A percentile compares a stretch with the other conserved stretches of the same genome.
phyloP scores from a whole-genome alignment of 1,140 invertebrate species.

The Drosophila melanica region DNA sequence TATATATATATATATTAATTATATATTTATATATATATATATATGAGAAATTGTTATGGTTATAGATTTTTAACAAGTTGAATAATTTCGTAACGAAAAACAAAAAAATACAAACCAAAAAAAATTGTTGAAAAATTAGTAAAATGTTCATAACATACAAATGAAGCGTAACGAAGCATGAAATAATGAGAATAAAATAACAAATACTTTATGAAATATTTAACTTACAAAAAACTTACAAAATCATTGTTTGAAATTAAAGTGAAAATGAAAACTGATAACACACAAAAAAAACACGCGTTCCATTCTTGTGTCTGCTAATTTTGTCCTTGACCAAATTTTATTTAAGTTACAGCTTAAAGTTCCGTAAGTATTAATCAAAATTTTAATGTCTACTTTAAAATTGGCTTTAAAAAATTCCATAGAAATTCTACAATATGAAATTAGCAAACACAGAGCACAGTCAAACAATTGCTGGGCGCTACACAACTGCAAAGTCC shows the following conservation, averaged over 20 bases:
- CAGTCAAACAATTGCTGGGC: conserved; percentile 23
- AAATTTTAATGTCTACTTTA: conserved; percentile 31
- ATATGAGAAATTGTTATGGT: conserved; percentile 80
- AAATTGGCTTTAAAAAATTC: conserved; percentile 51
- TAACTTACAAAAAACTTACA: conserved; percentile 74
- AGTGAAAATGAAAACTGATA: conserved; percentile 57
- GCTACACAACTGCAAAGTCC: conserved; percentile 12
- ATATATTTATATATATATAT: conserved; percentile 57
- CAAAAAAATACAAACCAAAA: conserved; percentile 62
- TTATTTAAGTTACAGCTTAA: conserved; percentile 52
- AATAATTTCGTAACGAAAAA: conserved; percentile 78
- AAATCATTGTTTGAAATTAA: conserved; percentile 82
- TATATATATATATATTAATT: conserved; percentile 34
- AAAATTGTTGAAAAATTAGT: conserved; percentile 81
- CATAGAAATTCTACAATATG: conserved; percentile 41
- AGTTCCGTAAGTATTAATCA: conserved; percentile 61
- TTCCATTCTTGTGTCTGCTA: conserved; percentile 60
- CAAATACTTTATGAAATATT: conserved; percentile 79
- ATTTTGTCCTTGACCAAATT: conserved; percentile 63
- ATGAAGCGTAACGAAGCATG: conserved; percentile 40
- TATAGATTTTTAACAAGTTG: conserved; percentile 83
- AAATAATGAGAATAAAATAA: conserved; percentile 59
- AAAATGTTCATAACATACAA: conserved; percentile 72
- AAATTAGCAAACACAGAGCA: conserved; percentile 78
- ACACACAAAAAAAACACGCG: conserved; percentile 38